Conservation (phyloP, 2,888 invertebrate species). For the Geophilus truncorum region DNA sequence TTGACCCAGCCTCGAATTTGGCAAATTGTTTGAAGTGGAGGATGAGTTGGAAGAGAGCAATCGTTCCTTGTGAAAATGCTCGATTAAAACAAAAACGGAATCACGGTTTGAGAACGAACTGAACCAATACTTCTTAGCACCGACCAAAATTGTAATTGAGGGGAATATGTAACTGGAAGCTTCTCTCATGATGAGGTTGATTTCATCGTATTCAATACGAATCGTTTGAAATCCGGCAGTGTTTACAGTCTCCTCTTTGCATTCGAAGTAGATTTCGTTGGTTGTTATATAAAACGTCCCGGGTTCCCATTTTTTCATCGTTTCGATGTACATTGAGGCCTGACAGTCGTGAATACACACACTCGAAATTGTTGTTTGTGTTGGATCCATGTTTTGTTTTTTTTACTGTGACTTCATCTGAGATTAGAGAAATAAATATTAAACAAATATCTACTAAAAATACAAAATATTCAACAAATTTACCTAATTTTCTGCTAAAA, state of each 20-base stretch:
- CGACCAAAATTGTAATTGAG: not conserved
- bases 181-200: not conserved
- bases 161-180: slow-evolving; percentile 33
- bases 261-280: slow-evolving; percentile 5
- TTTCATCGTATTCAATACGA: slow-evolving; percentile 29
- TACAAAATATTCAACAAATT: not conserved
- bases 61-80: slow-evolving; percentile 11
- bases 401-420: no score
- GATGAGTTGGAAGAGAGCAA: not conserved
- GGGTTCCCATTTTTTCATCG: not conserved
- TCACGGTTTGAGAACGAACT: slow-evolving; percentile 22
- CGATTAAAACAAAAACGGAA: not conserved
- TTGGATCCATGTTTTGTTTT: not conserved
- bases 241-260: not conserved
- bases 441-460: not conserved
- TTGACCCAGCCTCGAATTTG: not conserved
- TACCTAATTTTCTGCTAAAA: not conserved
- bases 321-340: not conserved
- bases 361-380: not conserved
- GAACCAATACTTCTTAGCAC: slow-evolving; percentile 29
- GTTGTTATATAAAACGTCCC: slow-evolving; percentile 7
- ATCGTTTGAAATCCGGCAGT: not conserved
- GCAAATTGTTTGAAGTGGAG: not conserved
- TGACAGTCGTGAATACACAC: not conserved
- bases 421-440: no score